Percentiles rank a stretch among this genome's conserved stretches.
Conservation (phyloP, 1,140 invertebrate genomes). For the Homalodisca vitripennis region DNA sequence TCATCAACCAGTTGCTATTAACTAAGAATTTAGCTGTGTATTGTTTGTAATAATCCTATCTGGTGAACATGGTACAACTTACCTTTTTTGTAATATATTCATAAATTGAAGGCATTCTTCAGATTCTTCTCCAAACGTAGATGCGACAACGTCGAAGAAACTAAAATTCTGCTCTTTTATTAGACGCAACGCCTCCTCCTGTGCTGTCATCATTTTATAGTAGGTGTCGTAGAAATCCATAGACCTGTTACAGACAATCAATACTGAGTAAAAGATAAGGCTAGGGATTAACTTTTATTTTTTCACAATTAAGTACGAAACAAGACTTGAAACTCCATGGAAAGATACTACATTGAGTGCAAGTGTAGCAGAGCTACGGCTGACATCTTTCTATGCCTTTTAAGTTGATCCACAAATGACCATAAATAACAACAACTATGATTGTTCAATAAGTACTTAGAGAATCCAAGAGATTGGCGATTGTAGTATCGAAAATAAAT, state of each 20-base stretch:
- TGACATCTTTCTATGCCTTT: background rate
- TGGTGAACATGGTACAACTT: too few relatives aligned
- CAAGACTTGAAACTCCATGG: background rate
- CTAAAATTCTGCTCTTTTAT: constrained; percentile 98
- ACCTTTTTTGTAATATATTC: constrained; percentile 99
- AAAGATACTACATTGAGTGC: background rate
- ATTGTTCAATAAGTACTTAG: too few relatives aligned
- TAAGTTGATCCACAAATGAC: background rate
- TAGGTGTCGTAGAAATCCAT: constrained; percentile 13
- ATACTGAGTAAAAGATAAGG: background rate
- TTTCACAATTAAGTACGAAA: background rate
- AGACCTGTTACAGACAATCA: constrained; percentile 4
- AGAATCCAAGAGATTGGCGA: too few relatives aligned
- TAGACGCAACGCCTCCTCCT: constrained; percentile 55
- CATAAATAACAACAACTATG: too few relatives aligned
- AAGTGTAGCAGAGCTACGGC: background rate
- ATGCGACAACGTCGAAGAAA: constrained; percentile 98
- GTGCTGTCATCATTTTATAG: constrained; percentile 30
- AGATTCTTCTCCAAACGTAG: constrained; percentile 95
- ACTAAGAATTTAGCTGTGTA: too few relatives aligned
- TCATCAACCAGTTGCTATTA: too few relatives aligned
- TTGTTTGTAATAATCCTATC: too few relatives aligned
- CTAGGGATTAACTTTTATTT: background rate
- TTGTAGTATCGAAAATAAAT: too few relatives aligned
- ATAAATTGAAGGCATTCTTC: constrained; percentile 99